Evolutionary conservation across 2,113 vertebrate genomes (phyloP).

Genomic region (Perccottus glenii): DNA sequence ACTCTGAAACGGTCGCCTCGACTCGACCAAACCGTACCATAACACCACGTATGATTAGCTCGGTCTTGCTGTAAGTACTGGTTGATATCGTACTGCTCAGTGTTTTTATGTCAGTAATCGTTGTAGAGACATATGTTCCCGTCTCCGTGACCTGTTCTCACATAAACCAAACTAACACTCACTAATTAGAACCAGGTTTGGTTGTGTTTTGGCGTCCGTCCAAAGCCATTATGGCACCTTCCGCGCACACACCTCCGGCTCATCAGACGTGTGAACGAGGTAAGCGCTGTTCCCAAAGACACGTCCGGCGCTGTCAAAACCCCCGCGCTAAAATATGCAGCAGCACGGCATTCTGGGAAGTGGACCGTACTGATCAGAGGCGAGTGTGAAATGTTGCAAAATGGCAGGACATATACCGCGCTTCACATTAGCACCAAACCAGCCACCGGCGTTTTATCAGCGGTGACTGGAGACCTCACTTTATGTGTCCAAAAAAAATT

Average conservation of each 20-base stretch:
- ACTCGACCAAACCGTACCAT: too few species aligned
- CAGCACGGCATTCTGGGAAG: neutral
- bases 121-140: neutral
- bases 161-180: too few species aligned
- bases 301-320: too few species aligned
- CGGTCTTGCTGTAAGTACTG: too few species aligned
- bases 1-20: too few species aligned
- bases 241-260: neutral
- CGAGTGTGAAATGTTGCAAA: conserved; percentile 10
- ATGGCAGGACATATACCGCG: conserved; percentile 11
- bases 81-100: too few species aligned
- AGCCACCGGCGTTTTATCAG: neutral
- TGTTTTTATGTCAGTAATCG: too few species aligned
- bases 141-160: neutral
- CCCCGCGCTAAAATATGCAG: conserved; percentile 1
- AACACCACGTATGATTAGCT: too few species aligned
- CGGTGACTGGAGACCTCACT: too few species aligned
- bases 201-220: neutral
- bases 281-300: neutral
- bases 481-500: too few species aligned
- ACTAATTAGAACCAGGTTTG: neutral
- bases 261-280: conserved; percentile 14
- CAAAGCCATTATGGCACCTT: neutral
- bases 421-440: conserved; percentile 1
- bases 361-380: conserved; percentile 2